Evolutionary conservation across 1,140 invertebrate species (phyloP).

Genomic region (Prorops nasuta): DNA sequence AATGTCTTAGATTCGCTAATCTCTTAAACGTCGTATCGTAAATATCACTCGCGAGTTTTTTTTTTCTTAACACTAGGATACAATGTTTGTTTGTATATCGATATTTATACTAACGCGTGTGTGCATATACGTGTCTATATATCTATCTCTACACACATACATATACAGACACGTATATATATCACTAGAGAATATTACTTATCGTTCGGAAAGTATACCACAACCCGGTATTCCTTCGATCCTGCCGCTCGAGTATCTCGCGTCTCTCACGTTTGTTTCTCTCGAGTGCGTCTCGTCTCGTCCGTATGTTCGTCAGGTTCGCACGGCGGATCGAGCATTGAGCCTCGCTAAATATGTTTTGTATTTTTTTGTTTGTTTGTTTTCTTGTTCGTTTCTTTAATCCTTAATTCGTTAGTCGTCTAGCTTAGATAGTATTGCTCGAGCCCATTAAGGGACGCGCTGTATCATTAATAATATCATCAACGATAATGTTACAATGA

Average conservation of each 20-base stretch:
- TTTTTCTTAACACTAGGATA: conserved; percentile 24
- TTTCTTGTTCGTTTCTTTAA: conserved; percentile 3
- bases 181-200: conserved; percentile 37
- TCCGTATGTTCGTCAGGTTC: no score
- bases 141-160: conserved; percentile 23
- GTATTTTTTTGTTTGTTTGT: conserved; percentile 2
- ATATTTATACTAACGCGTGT: background rate
- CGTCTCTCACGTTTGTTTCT: background rate
- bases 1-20: no score
- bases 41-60: conserved; percentile 36
- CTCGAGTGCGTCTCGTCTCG: background rate
- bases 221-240: background rate
- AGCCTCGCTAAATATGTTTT: no score
- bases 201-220: conserved; percentile 12
- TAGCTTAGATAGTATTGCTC: no score
- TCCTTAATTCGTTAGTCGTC: conserved; percentile 26
- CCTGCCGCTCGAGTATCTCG: background rate
- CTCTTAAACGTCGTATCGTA: conserved; percentile 29
- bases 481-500: no score
- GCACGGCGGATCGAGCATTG: no score
- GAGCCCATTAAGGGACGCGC: no score
- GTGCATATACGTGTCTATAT: conserved; percentile 11
- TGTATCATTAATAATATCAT: no score
- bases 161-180: no score
- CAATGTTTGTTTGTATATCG: conserved; percentile 1